Evolutionary conservation across 2,797 vertebrate species (phyloP), one percentile per base, ranked within the genome.

Genomic region (Eulemur rubriventer): DNA sequence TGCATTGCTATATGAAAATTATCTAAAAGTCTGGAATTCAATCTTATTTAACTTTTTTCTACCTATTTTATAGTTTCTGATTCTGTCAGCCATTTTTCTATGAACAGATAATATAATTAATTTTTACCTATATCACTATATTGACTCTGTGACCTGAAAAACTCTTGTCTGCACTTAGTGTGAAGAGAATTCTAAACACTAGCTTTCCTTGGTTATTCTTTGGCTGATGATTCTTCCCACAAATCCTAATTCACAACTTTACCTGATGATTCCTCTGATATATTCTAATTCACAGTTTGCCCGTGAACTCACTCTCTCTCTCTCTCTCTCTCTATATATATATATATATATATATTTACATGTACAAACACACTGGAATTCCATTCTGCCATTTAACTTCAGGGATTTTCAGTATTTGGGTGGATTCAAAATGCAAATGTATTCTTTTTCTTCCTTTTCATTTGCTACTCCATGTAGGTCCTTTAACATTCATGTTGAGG

Each of bases 31-130:
- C 43, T 91, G 79, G 84, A 89, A 43, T 79, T 13, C 52, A 5
- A 55, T 7, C n/a, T 57, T 75, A 24, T 69, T 94, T 67, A 81
- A 85, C 50, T 75, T 70, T 90, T 94, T 94, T 72, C 18, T 83
- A 57, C 26, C 6, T 83, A 73, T 52, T 69, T 46, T 43, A 52
- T 11, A 22, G 14, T 86, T 96, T 92, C 61, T 72, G 83, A 26
- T 94, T 65, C 52, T 85, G 30, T 78, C 24, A 86, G 43, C 14
- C 43, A 83, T 78, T 93, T 59, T 73, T 55, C 75, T 69, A 41
- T 67, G 50, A 84, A 59, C 38, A 75, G 13, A 50, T 10, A 73
- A 67, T 30, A 13, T 30, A 80, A 84, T 69, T 89, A 73, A 72
- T 86, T 76, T 89, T 89, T 26, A 57, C 69, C 24, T 69, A 4